A percentile compares a stretch with the other conserved stretches of the same genome.
These are phyloP conservation scores for Marronus borbonicus DNA, from an alignment of 2,888 invertebrate species.

Conservation along the genomic window DNA sequence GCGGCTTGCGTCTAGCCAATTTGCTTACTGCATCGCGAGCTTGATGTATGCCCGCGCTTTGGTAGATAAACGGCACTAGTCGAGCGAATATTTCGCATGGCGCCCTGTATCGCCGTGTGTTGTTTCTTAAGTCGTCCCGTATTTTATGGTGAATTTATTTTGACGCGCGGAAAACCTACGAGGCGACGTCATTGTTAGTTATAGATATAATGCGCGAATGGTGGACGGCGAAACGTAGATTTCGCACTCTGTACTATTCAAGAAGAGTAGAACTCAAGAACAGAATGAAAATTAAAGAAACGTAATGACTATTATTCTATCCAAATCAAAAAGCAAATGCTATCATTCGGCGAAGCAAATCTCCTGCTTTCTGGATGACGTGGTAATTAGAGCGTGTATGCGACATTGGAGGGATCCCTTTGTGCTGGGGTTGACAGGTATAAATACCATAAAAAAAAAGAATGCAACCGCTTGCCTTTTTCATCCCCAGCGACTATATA, in stretches of 20 bases:
- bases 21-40: conserved; percentile 20
- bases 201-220: no score
- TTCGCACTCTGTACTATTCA: no score
- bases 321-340: background rate
- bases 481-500: background rate
- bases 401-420: background rate
- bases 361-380: background rate
- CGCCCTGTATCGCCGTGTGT: background rate
- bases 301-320: no score
- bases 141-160: background rate
- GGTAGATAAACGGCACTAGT: conserved; percentile 1
- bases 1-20: conserved; percentile 10
- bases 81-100: background rate
- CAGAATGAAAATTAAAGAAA: no score
- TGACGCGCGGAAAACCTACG: background rate
- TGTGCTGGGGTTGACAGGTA: conserved; percentile 1
- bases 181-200: background rate
- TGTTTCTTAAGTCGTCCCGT: background rate
- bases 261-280: no score
- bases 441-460: conserved; percentile 15
- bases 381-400: background rate
- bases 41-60: conserved; percentile 17
- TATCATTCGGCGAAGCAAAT: background rate
- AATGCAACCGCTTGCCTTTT: background rate
- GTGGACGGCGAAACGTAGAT: no score